phyloP scores from a whole-genome alignment of 2,797 vertebrate species.

The Pipistrellus kuhlii region DNA sequence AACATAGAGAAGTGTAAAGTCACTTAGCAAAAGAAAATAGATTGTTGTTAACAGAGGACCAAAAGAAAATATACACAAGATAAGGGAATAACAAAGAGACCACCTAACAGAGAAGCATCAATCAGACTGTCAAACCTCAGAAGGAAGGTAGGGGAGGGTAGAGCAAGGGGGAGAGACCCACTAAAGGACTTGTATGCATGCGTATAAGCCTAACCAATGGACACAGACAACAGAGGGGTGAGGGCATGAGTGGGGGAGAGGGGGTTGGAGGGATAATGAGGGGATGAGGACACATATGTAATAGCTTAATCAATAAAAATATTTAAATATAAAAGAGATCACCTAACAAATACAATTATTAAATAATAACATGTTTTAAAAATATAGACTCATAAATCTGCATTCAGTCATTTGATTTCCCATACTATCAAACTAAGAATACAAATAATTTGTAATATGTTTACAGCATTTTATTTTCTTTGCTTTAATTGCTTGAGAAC shows the following conservation, averaged over 20 bases:
- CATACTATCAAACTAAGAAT: slow-evolving; percentile 23
- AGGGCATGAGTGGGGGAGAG: no score
- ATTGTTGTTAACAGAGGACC: not conserved
- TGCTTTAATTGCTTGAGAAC: not conserved
- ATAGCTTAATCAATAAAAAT: no score
- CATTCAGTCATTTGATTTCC: not conserved
- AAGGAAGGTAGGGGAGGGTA: no score
- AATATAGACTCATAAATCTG: not conserved
- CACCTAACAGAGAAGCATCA: no score
- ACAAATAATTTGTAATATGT: not conserved
- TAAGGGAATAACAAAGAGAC: not conserved
- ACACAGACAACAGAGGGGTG: no score
- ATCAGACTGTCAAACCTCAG: no score
- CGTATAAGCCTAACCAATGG: no score
- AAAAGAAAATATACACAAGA: not conserved
- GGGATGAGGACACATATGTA: no score
- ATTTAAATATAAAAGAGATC: not conserved
- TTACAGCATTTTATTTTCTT: not conserved
- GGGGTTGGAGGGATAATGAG: no score
- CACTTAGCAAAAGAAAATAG: not conserved
- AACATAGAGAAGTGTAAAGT: not conserved
- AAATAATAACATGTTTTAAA: not conserved
- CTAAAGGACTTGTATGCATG: no score
- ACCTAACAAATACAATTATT: not conserved
- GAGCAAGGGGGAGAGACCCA: no score